Evolutionary conservation across 53 echinoderm and acorn worm species (phyloP).

Genomic region (Stichopus horrens): DNA sequence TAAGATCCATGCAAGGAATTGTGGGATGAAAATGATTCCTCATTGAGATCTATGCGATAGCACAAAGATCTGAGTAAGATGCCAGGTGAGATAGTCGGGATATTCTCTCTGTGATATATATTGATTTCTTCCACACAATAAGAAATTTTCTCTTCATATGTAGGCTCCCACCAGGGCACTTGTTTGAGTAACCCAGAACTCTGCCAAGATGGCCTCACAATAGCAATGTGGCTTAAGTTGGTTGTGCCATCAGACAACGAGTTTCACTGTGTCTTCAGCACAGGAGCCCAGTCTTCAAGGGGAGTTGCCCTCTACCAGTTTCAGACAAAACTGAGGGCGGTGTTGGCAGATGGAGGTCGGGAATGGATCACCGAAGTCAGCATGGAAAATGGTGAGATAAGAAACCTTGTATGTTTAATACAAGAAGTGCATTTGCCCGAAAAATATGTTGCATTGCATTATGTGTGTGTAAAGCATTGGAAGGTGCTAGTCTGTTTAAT

Average conservation of each 20-base stretch:
- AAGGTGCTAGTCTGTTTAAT: no score
- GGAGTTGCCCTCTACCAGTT: slow-evolving; percentile 78
- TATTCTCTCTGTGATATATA: no score
- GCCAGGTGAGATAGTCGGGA: no score
- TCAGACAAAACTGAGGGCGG: slow-evolving; percentile 57
- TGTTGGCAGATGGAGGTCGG: slow-evolving; percentile 67
- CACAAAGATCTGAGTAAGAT: no score
- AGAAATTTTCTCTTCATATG: neutral
- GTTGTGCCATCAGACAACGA: slow-evolving; percentile 41
- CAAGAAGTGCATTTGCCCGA: neutral
- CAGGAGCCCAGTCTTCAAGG: slow-evolving; percentile 85
- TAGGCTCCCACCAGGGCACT: slow-evolving; percentile 46
- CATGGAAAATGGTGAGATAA: slow-evolving; percentile 20
- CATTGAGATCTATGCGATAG: no score
- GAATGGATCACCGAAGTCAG: slow-evolving; percentile 75
- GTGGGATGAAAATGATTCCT: no score
- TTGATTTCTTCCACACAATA: no score
- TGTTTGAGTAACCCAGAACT: slow-evolving; percentile 86
- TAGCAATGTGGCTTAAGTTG: slow-evolving; percentile 64
- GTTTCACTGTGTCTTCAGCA: slow-evolving; percentile 76
- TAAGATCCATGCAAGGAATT: no score
- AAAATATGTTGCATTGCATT: no score
- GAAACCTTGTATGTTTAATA: neutral
- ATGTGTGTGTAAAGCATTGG: no score
- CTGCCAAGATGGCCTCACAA: slow-evolving; percentile 72